These are phyloP conservation scores for Goniozus legneri DNA, from an alignment of 1,140 invertebrate genomes.

Conservation along the genomic window DNA sequence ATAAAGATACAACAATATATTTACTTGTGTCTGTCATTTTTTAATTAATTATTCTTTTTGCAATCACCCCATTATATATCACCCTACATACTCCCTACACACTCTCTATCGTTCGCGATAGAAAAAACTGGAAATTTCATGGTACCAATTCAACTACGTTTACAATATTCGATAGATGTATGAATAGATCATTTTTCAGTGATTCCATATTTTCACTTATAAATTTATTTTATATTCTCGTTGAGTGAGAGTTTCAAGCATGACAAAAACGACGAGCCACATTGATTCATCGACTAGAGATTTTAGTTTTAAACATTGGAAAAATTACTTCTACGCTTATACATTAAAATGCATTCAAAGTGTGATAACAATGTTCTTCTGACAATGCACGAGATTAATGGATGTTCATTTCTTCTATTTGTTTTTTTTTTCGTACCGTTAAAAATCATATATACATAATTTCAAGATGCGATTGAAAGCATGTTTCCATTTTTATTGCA, in stretches of 20 bases:
- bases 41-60: slow-evolving; percentile 14
- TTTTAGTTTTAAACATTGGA: no score
- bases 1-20: slow-evolving; percentile 51
- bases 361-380: no score
- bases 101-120: slow-evolving; percentile 15
- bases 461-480: no score
- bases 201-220: slow-evolving; percentile 20
- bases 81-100: slow-evolving; percentile 20
- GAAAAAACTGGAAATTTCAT: slow-evolving; percentile 32
- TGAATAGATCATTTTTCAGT: slow-evolving; percentile 35
- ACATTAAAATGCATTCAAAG: no score
- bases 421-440: no score
- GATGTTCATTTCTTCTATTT: no score
- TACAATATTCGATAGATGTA: slow-evolving; percentile 32
- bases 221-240: slow-evolving; percentile 23
- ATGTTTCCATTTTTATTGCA: no score
- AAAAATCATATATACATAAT: no score
- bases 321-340: no score
- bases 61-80: slow-evolving; percentile 20
- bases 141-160: slow-evolving; percentile 19
- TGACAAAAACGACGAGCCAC: slow-evolving; percentile 29
- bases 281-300: slow-evolving; percentile 19
- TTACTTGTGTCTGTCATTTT: slow-evolving; percentile 31
- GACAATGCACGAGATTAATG: no score
- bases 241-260: slow-evolving; percentile 26